phyloP scores from a whole-genome alignment of 2,888 invertebrate species.

The Euzetes globulus region DNA sequence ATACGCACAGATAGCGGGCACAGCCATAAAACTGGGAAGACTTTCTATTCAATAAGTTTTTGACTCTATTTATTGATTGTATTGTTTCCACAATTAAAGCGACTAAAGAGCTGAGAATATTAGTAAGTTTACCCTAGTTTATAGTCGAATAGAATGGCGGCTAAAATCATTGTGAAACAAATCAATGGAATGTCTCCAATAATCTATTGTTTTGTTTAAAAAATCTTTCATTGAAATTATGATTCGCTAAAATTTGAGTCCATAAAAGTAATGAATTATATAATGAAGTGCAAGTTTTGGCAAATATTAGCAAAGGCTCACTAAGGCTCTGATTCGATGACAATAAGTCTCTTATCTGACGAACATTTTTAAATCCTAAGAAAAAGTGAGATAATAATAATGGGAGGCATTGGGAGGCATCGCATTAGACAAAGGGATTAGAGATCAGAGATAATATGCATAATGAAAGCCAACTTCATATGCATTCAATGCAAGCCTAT shows the following conservation, averaged over 20 bases:
- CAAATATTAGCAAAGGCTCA: background rate
- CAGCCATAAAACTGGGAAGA: background rate
- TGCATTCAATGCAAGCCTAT: background rate
- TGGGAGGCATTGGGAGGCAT: constrained; percentile 27
- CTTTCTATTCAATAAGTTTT: background rate
- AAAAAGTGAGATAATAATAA: constrained; percentile 31
- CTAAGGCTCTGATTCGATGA: background rate
- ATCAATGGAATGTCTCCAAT: background rate
- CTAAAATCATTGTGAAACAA: constrained; percentile 10
- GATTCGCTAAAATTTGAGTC: background rate
- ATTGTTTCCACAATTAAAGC: background rate
- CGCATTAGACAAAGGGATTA: constrained; percentile 29
- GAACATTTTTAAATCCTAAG: constrained; percentile 31
- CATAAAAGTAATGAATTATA: background rate
- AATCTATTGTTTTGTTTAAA: constrained; percentile 14
- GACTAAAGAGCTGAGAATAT: background rate
- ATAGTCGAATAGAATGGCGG: background rate
- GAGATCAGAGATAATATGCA: constrained; percentile 29
- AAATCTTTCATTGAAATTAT: no score
- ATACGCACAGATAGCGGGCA: background rate
- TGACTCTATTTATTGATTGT: background rate
- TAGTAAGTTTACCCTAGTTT: background rate
- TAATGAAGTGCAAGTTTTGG: constrained; percentile 18
- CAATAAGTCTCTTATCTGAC: constrained; percentile 27
- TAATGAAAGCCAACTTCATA: constrained; percentile 29